phyloP scores from a whole-genome alignment of 2,888 invertebrate species.

The Eudemis profundana region DNA sequence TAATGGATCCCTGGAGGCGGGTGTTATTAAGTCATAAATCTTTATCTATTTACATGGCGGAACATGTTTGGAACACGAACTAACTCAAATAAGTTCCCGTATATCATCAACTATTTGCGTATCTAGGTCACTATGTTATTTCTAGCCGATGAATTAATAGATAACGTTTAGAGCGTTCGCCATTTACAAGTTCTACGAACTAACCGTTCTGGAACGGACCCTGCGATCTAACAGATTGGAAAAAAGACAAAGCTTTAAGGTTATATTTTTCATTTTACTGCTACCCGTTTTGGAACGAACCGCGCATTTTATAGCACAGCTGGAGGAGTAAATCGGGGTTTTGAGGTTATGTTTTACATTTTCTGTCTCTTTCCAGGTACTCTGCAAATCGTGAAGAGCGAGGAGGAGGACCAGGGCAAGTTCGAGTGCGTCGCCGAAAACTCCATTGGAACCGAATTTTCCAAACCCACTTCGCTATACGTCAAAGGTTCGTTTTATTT shows the following conservation, averaged over 20 bases:
- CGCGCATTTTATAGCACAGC: background rate
- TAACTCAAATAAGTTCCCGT: constrained; percentile 23
- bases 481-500: constrained; percentile 91
- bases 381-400: constrained; percentile 95
- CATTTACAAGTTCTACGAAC: background rate
- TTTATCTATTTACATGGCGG: constrained; percentile 52
- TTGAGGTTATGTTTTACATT: constrained; percentile 12
- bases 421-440: constrained; percentile 99
- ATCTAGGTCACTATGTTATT: constrained; percentile 3
- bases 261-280: background rate
- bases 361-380: constrained; percentile 87
- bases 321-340: background rate
- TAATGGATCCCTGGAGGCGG: constrained; percentile 57
- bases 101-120: constrained; percentile 7
- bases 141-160: background rate
- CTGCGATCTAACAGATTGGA: background rate
- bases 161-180: background rate
- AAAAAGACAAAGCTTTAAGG: background rate
- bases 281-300: constrained; percentile 9
- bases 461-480: constrained; percentile 94
- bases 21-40: constrained; percentile 67
- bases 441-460: constrained; percentile 96
- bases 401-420: constrained; percentile 96
- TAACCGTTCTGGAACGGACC: constrained; percentile 2
- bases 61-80: constrained; percentile 41